Conservation (phyloP, 1,140 invertebrate genomes). For the Micrasema longulum region DNA sequence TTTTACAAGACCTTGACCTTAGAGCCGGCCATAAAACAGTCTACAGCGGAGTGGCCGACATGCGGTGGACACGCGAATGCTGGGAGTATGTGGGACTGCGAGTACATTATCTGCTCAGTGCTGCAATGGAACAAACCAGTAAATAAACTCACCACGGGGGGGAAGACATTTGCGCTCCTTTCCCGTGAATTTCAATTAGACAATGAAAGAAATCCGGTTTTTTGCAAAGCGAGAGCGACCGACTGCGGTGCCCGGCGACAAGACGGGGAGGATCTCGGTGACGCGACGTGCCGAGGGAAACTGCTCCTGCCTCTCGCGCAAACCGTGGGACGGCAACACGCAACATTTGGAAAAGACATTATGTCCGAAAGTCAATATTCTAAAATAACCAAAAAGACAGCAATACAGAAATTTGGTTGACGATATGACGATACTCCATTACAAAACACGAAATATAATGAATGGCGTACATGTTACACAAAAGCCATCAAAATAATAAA, state of each 20-base stretch:
- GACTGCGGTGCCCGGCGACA: background rate
- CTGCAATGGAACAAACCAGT: background rate
- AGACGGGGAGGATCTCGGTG: background rate
- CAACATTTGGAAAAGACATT: too few species aligned
- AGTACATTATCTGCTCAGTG: too few species aligned
- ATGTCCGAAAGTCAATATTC: too few species aligned
- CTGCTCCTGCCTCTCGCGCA: background rate
- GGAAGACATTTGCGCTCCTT: constrained; percentile 26
- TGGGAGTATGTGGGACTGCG: too few species aligned
- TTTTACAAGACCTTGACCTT: constrained; percentile 27
- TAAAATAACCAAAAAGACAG: too few species aligned
- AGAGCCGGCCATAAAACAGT: constrained; percentile 6
- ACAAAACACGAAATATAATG: too few species aligned
- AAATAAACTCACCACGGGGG: constrained; percentile 8
- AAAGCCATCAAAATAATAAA: too few species aligned
- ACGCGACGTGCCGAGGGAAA: background rate
- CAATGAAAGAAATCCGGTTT: constrained; percentile 22
- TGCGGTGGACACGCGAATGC: constrained; percentile 16
- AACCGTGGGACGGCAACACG: background rate
- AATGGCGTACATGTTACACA: too few species aligned
- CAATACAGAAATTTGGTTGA: too few species aligned
- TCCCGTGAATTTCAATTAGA: constrained; percentile 19
- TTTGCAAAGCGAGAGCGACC: background rate
- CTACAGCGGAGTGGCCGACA: background rate
- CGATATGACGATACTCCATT: too few species aligned